These are phyloP conservation scores for Mus minutoides DNA, from an alignment of 2,797 vertebrate species.

Conservation along the genomic window DNA sequence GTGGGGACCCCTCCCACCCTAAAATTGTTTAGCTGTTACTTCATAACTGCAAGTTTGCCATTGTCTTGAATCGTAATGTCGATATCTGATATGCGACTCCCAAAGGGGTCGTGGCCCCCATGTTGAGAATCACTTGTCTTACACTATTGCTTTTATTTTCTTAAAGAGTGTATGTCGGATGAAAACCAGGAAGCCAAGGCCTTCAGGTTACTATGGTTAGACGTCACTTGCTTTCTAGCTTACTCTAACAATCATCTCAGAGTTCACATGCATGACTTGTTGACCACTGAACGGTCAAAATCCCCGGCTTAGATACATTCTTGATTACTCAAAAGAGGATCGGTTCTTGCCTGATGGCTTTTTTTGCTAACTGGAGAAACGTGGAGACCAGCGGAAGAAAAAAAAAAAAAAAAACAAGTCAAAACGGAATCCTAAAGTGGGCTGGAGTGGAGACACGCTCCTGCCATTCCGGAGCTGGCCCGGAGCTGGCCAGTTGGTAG, in stretches of 20 bases:
- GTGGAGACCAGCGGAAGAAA: background rate
- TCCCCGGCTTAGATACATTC: background rate
- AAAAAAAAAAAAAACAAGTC: background rate
- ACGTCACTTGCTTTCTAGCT: background rate
- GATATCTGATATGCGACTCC: too few species aligned
- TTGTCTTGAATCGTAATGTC: background rate
- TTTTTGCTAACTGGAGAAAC: background rate
- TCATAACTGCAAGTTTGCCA: background rate
- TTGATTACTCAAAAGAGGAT: slow-evolving; percentile 3
- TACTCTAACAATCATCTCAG: background rate
- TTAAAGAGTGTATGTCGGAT: background rate
- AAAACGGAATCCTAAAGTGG: background rate
- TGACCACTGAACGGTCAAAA: slow-evolving; percentile 11
- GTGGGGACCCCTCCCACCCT: too few species aligned
- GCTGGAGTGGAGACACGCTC: background rate
- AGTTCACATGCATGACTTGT: background rate
- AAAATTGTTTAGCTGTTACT: background rate
- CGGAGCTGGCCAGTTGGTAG: background rate
- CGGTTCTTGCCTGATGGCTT: background rate
- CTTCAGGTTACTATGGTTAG: background rate
- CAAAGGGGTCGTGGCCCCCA: background rate
- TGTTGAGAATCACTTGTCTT: background rate
- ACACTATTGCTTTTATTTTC: slow-evolving; percentile 4
- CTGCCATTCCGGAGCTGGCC: background rate
- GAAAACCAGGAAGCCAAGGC: background rate